phyloP scores from a whole-genome alignment of 2,888 invertebrate genomes.

The Xestia c-nigrum region DNA sequence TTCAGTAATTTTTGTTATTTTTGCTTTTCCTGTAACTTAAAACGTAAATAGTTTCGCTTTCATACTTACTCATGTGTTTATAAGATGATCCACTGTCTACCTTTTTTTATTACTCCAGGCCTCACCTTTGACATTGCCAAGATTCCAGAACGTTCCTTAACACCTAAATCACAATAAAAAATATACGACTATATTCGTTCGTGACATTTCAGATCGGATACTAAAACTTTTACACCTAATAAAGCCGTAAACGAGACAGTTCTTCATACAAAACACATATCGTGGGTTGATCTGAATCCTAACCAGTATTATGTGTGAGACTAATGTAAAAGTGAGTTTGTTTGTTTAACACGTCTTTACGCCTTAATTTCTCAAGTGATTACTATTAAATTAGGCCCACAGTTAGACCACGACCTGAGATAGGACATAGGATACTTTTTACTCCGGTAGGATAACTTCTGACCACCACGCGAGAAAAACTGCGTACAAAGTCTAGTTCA shows the following conservation, averaged over 20 bases:
- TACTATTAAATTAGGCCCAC: no score
- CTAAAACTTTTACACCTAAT: slow-evolving; percentile 49
- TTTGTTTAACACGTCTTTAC: background rate
- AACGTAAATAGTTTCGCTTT: background rate
- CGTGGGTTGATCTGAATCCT: slow-evolving; percentile 11
- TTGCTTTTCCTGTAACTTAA: background rate
- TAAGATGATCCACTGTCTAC: background rate
- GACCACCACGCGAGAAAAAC: background rate
- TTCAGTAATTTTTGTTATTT: slow-evolving; percentile 6
- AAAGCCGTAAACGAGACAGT: slow-evolving; percentile 21
- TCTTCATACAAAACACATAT: slow-evolving; percentile 12
- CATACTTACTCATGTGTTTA: background rate
- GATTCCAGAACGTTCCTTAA: slow-evolving; percentile 4
- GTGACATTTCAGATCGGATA: slow-evolving; percentile 32
- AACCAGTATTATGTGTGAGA: background rate
- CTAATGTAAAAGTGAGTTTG: background rate
- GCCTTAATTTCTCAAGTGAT: no score
- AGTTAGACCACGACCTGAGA: no score
- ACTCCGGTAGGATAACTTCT: background rate
- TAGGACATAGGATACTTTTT: background rate
- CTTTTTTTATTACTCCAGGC: background rate
- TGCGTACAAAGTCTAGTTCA: background rate
- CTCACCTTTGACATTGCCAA: background rate
- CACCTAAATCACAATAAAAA: slow-evolving; percentile 33
- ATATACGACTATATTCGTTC: slow-evolving; percentile 34